Evolutionary conservation across 2,888 invertebrate species (phyloP).

Genomic region (Lagria hirta): DNA sequence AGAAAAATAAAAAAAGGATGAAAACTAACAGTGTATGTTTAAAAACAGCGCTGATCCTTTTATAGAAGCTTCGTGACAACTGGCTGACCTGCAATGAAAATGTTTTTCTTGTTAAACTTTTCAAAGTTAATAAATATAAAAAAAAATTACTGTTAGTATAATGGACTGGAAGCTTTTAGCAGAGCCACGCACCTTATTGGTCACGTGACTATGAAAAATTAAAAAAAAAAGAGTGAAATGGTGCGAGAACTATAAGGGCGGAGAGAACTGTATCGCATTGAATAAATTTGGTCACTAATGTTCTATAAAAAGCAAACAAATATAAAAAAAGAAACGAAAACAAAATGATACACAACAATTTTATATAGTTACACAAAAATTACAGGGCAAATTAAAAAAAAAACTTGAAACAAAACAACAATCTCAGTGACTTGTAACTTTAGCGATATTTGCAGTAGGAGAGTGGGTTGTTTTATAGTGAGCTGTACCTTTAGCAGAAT

Average conservation of each 20-base stretch:
- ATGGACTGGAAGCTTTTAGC: constrained; percentile 22
- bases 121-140: constrained; percentile 1
- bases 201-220: constrained; percentile 15
- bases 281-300: constrained; percentile 16
- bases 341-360: constrained; percentile 34
- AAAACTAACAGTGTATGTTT: constrained; percentile 32
- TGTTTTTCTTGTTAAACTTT: constrained; percentile 14
- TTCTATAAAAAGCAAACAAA: constrained; percentile 10
- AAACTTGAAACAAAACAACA: constrained; percentile 28
- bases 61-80: constrained; percentile 37
- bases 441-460: constrained; percentile 37
- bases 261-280: constrained; percentile 15
- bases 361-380: constrained; percentile 30
- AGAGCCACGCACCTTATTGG: constrained; percentile 15
- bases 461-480: constrained; percentile 45
- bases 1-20: constrained; percentile 29
- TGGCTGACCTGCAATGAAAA: constrained; percentile 39
- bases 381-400: constrained; percentile 20
- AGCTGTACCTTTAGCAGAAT: constrained; percentile 50
- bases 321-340: constrained; percentile 25
- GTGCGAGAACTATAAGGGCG: constrained; percentile 13
- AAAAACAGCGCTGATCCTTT: constrained; percentile 27
- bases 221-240: constrained; percentile 13
- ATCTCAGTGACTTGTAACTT: constrained; percentile 39
- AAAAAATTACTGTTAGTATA: constrained; percentile 24